Evolutionary conservation across 2,888 invertebrate species (phyloP), one percentile per base, ranked within the genome.

Genomic region (Idaea aversata): DNA sequence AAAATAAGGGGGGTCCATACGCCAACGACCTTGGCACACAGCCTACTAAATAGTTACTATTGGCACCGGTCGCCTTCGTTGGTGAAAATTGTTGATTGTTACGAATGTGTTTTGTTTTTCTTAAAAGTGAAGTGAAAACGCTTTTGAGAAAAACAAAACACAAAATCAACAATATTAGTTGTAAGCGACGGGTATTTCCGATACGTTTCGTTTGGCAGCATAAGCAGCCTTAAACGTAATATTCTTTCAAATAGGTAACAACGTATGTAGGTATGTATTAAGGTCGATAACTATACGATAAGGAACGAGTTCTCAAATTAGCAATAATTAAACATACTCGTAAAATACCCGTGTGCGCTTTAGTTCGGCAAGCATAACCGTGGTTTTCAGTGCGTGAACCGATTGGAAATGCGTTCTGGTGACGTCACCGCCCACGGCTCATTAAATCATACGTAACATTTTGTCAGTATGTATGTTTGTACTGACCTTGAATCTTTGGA

Each of bases 401-500:
- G 67, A 66, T 67, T 71, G 68, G 69, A 67, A 70, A 66, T 66
- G 67, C 66, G 64, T 61, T 60, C 61, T 60, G 59, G 60, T 61
- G 65, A 63, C 61, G 65, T 66, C 63, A 62, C 61, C 59, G 59
- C 25, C 64, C 68, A 78, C 63, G 75, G 67, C 65, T 75, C 77
- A 78, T 81, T 77, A 75, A 77, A 73, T 74, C 69, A 73, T 71
- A 72, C 65, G 65, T 70, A 70, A 57, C 65, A 59, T 67, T 67
- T 61, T 63, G 62, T 65, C 59, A 15, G 15, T 15, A 59, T 58
- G 59, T 59, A 15, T 16, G 59, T 59, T 5, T 34, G 34, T 59
- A 81, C 90, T 90, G 88, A 98, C 98, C 96, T 98, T 98, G 93
- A 97, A 98, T 84, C 98, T 95, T 85, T 97, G 95, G 67, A 98